Evolutionary conservation across 2,113 vertebrate genomes (phyloP).

Genomic region (Cottus gobio): DNA sequence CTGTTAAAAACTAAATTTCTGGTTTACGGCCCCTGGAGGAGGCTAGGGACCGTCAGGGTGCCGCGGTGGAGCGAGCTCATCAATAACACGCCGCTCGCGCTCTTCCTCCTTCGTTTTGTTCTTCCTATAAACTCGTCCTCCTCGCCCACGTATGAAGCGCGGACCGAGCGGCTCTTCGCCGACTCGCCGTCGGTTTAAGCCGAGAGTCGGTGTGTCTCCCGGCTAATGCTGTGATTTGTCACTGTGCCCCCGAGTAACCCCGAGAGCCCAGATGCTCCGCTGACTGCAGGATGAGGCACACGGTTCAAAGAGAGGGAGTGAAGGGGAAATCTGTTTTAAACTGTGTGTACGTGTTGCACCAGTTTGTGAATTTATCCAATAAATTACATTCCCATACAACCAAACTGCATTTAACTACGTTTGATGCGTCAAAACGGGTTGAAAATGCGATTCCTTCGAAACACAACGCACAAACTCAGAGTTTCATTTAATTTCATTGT

Average conservation of each 20-base stretch:
- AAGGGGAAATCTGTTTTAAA: not conserved
- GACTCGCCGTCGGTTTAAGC: not conserved
- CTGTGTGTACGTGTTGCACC: not conserved
- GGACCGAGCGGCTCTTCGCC: not conserved
- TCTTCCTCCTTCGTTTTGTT: slow-evolving; percentile 22
- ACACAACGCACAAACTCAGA: no score
- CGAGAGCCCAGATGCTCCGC: slow-evolving; percentile 8
- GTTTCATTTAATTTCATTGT: no score
- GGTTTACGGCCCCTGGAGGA: slow-evolving; percentile 74
- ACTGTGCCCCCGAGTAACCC: not conserved
- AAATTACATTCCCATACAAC: no score
- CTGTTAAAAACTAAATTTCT: slow-evolving; percentile 81
- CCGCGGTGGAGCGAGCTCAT: slow-evolving; percentile 62
- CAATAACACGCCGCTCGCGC: slow-evolving; percentile 55
- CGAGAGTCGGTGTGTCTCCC: not conserved
- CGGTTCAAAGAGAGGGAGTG: not conserved
- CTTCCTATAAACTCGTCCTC: slow-evolving; percentile 27
- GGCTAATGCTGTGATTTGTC: slow-evolving; percentile 11
- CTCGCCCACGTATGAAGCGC: not conserved
- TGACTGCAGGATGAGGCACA: not conserved
- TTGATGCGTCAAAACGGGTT: no score
- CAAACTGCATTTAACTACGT: no score
- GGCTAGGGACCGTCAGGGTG: slow-evolving; percentile 61
- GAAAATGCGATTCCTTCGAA: no score
- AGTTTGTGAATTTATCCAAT: no score